These are phyloP conservation scores for Trochalopteron elliotii DNA, from an alignment of 2,113 vertebrate genomes.

Conservation along the genomic window DNA sequence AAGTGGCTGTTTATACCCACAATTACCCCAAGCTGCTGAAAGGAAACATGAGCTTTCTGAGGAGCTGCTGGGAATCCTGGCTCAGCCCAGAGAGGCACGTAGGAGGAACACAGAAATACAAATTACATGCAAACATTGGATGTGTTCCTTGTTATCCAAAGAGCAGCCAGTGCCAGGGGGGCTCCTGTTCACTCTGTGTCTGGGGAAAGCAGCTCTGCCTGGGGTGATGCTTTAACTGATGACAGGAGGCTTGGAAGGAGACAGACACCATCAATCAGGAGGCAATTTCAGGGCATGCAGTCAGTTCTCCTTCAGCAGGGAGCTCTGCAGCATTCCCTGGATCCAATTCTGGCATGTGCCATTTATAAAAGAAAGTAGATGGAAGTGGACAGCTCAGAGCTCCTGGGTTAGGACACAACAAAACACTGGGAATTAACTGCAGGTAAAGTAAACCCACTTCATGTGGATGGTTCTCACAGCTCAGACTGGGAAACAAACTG, in stretches of 20 bases:
- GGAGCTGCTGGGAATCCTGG: background rate
- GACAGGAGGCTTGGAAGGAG: background rate
- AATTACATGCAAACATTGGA: background rate
- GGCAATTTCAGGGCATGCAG: background rate
- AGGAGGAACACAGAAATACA: background rate
- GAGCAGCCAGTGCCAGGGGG: background rate
- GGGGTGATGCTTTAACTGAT: background rate
- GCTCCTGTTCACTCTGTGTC: background rate
- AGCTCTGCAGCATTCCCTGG: background rate
- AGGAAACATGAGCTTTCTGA: background rate
- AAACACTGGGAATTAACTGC: background rate
- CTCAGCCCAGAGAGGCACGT: background rate
- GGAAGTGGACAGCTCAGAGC: background rate
- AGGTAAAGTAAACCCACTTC: background rate
- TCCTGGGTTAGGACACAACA: rapidly evolving
- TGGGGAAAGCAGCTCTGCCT: background rate
- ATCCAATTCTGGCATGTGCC: background rate
- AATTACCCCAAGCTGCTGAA: background rate
- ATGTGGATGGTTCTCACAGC: background rate
- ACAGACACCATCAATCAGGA: background rate
- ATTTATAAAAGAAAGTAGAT: background rate
- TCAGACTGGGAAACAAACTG: background rate
- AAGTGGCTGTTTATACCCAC: background rate
- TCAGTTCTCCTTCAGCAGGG: background rate
- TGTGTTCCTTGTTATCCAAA: background rate